Base-by-base conservation (phyloP, 2,888 invertebrate species). In the Eugnorisma glareosa region DNA sequence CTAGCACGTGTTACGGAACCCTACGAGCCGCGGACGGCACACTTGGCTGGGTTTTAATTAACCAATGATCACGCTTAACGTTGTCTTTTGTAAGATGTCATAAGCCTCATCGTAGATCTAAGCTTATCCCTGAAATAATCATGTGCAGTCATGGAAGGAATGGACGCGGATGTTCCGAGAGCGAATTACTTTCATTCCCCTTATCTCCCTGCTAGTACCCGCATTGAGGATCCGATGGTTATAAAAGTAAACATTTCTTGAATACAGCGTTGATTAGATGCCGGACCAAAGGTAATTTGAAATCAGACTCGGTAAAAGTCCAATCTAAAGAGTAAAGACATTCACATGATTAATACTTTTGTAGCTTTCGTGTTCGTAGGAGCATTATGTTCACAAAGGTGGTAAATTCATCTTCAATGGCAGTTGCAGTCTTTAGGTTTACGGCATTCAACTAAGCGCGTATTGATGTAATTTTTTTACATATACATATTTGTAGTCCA, bases 11-110 rank as follows among this genome's bases (percentile, higher is more conserved):
- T 35, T 24, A 28, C 35, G 28, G 24, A 31, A 48, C 31, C 48
- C 21, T 31, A 0, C 8, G 15, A 18, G 24, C 10, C 18, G 24
- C 35, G 2, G 35, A 24, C 11, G 18, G 45, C 24, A 40, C 35
- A 28, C n/a, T 74, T 57, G 45, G n/a, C 18, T 81, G 78, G 13
- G n/a, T 78, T 78, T 81, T 75, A 66, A 78, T 81, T 75, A 28
- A 81, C 24, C 24, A 66, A 66, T 35, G 35, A 57, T 40, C n/a
- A 74, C 40, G 31, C n/a, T n/a, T 31, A 40, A 45, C 43, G n/a
- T 45, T 31, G 37, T 40, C 48, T 66, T 40, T 78, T 75, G 75
- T 78, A 66, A 51, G 48, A 59, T 76, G 66, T 35, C 57, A 35
- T 66, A 35, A 35, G 57, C 45, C 40, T 59, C 15, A 28, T 6